Conservation (phyloP, 2,888 invertebrate genomes). For the Oscheius myriophilus region DNA sequence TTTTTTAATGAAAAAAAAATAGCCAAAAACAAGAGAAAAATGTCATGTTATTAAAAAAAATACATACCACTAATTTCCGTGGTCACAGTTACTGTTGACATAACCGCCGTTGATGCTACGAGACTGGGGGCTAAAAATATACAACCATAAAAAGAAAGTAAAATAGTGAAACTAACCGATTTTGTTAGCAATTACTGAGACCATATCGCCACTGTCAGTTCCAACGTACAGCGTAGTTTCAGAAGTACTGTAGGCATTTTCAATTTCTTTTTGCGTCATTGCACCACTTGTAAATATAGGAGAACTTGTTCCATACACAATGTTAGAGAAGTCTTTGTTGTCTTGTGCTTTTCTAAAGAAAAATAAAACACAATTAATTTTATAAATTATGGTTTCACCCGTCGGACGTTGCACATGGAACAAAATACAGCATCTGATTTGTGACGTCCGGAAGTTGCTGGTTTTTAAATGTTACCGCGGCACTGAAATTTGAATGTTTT, state of each 20-base stretch:
- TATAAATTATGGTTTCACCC: not conserved
- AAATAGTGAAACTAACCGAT: not conserved
- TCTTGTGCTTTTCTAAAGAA: not conserved
- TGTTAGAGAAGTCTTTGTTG: not conserved
- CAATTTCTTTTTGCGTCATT: not conserved
- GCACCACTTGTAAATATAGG: slow-evolving; percentile 3
- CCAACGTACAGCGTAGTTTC: slow-evolving; percentile 1
- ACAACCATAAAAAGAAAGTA: too few species aligned
- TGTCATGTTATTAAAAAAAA: too few species aligned
- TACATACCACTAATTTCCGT: not conserved
- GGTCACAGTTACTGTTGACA: not conserved
- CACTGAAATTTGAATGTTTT: not conserved
- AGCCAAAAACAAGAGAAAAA: too few species aligned
- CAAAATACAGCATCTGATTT: slow-evolving; percentile 13
- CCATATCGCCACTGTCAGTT: slow-evolving; percentile 2
- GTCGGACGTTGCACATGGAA: slow-evolving; percentile 11
- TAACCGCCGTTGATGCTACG: too few species aligned
- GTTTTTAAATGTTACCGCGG: not conserved
- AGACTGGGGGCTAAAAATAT: too few species aligned
- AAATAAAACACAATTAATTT: not conserved
- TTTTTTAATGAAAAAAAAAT: too few species aligned
- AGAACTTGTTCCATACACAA: not conserved
- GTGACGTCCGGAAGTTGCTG: not conserved
- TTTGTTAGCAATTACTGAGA: not conserved
- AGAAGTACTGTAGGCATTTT: not conserved